A percentile compares a stretch with the other conserved stretches of the same genome.
phyloP scores from a whole-genome alignment of 2,888 invertebrate genomes.

The Nomada fabriciana region DNA sequence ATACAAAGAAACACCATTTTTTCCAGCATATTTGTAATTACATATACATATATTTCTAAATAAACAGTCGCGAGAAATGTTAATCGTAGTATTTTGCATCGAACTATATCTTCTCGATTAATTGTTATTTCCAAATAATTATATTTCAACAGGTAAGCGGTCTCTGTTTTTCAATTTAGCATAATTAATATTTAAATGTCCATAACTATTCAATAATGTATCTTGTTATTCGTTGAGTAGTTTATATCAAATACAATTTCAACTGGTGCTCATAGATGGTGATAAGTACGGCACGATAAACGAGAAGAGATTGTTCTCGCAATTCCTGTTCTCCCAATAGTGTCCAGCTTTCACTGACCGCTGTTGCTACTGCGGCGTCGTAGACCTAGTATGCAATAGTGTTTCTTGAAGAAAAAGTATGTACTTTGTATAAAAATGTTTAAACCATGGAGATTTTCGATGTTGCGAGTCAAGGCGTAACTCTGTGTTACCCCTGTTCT shows the following conservation, averaged over 20 bases:
- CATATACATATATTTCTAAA: no score
- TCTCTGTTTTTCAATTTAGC: no score
- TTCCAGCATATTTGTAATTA: no score
- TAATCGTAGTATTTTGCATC: no score
- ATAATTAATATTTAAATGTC: not conserved
- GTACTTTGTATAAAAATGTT: not conserved
- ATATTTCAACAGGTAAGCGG: no score
- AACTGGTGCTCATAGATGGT: slow-evolving; percentile 7
- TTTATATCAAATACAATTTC: not conserved
- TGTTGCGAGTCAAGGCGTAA: not conserved
- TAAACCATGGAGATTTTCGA: slow-evolving; percentile 6
- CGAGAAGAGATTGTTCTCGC: slow-evolving; percentile 35
- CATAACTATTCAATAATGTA: not conserved
- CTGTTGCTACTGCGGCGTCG: slow-evolving; percentile 77
- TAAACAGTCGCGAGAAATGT: no score
- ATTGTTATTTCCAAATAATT: not conserved
- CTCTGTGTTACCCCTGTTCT: not conserved
- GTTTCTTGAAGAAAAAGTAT: slow-evolving; percentile 33
- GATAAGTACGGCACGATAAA: not conserved
- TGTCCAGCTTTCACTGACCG: slow-evolving; percentile 74
- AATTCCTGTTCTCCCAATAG: slow-evolving; percentile 69
- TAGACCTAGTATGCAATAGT: slow-evolving; percentile 61
- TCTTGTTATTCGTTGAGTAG: not conserved
- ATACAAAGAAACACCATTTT: no score
- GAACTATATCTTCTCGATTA: not conserved